phyloP scores from a whole-genome alignment of 2,888 invertebrate species.

The Nymphalis polychloros region DNA sequence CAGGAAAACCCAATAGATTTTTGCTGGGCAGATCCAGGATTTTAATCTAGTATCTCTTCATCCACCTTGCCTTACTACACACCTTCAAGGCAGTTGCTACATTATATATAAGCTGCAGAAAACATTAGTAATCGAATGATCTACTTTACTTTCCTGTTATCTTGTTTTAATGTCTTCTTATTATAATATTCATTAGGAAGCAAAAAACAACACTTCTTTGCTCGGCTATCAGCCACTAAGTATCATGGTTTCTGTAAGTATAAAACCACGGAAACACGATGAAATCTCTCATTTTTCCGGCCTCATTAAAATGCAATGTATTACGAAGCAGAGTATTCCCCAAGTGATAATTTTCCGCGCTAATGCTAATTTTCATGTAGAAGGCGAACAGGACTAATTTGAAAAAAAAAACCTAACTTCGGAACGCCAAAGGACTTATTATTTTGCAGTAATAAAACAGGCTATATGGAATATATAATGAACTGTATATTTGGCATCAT shows the following conservation, averaged over 20 bases:
- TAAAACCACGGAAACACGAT: slow-evolving; percentile 6
- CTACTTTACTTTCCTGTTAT: background rate
- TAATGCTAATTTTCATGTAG: slow-evolving; percentile 28
- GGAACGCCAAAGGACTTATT: slow-evolving; percentile 9
- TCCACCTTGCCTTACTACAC: too few species aligned
- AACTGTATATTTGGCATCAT: background rate
- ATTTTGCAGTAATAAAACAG: background rate
- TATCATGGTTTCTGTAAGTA: slow-evolving; percentile 11
- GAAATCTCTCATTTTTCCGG: slow-evolving; percentile 13
- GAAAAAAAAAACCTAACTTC: background rate
- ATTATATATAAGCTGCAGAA: too few species aligned
- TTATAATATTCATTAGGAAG: slow-evolving; percentile 22
- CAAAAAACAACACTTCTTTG: slow-evolving; percentile 38
- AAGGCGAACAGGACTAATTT: slow-evolving; percentile 15
- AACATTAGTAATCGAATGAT: too few species aligned
- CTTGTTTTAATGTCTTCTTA: background rate
- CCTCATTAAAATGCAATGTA: slow-evolving; percentile 32
- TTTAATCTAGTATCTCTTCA: too few species aligned
- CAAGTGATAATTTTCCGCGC: slow-evolving; percentile 25
- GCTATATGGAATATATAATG: slow-evolving; percentile 4
- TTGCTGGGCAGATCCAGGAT: too few species aligned
- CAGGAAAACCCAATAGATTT: too few species aligned
- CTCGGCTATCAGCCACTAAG: slow-evolving; percentile 34
- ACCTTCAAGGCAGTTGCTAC: too few species aligned
- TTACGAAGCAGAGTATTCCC: slow-evolving; percentile 23